phyloP scores from a whole-genome alignment of 2,797 vertebrate species.

The Myripristis jacobus region DNA sequence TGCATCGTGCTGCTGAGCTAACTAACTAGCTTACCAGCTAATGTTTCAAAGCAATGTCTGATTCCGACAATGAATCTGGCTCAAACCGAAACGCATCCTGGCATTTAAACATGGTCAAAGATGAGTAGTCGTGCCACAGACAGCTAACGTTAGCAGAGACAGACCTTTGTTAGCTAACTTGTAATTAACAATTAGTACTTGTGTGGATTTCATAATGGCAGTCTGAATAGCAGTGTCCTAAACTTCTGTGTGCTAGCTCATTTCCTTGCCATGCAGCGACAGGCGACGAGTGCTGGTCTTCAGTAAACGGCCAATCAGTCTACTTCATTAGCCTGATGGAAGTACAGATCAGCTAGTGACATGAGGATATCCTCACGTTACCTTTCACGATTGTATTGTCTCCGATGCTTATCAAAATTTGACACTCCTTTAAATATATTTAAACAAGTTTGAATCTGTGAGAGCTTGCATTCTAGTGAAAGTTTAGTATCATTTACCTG shows the following conservation, averaged over 20 bases:
- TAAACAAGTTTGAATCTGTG: not conserved
- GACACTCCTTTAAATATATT: too few relatives aligned
- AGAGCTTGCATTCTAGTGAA: not conserved
- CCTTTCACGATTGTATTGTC: not conserved
- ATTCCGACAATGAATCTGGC: slow-evolving; percentile 8
- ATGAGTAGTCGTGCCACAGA: not conserved
- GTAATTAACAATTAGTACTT: not conserved
- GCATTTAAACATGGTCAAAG: not conserved
- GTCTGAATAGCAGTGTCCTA: slow-evolving; percentile 25
- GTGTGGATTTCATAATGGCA: not conserved
- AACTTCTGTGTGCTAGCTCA: slow-evolving; percentile 20
- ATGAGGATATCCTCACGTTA: not conserved
- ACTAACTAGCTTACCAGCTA: slow-evolving; percentile 20
- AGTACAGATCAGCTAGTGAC: not conserved
- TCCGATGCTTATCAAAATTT: not conserved
- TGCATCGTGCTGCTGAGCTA: slow-evolving; percentile 67
- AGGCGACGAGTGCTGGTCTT: not conserved
- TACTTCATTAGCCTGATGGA: too few relatives aligned
- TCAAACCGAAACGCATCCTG: not conserved
- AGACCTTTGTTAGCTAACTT: not conserved
- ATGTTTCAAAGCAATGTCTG: not conserved
- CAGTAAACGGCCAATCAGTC: too few relatives aligned
- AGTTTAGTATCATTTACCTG: slow-evolving; percentile 13
- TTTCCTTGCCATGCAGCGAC: not conserved
- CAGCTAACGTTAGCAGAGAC: not conserved